These are phyloP conservation scores for Epizoanthus scotinus DNA, from an alignment of 92 coral and sea anemone genomes.

Conservation along the genomic window DNA sequence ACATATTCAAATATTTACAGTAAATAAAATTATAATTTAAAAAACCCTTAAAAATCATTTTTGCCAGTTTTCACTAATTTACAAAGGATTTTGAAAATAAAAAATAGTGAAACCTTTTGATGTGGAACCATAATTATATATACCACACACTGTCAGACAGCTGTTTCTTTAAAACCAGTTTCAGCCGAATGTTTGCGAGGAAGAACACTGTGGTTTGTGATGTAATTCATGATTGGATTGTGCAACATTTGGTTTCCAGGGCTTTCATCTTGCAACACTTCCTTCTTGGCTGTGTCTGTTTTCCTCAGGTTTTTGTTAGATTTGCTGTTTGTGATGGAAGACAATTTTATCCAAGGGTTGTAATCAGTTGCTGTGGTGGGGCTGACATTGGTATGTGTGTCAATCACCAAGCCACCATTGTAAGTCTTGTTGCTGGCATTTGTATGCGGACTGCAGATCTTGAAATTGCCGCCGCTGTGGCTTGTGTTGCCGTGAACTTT, in stretches of 20 bases:
- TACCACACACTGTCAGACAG: not conserved
- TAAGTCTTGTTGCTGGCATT: not conserved
- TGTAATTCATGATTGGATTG: not conserved
- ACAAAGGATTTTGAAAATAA: too few relatives aligned
- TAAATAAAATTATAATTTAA: too few relatives aligned
- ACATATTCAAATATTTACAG: too few relatives aligned
- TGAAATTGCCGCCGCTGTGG: not conserved
- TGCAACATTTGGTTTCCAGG: not conserved
- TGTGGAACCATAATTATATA: too few relatives aligned
- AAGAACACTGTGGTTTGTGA: not conserved
- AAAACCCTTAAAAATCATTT: too few relatives aligned
- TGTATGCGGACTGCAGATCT: not conserved
- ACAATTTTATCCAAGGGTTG: slow-evolving; percentile 31
- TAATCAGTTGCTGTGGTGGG: not conserved
- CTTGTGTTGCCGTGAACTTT: not conserved
- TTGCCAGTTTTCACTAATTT: too few relatives aligned
- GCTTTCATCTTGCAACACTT: not conserved
- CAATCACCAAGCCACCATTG: not conserved
- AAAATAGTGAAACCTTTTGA: too few relatives aligned
- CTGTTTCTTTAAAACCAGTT: slow-evolving; percentile 29
- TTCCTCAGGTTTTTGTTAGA: not conserved
- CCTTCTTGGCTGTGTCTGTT: not conserved
- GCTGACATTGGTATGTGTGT: not conserved
- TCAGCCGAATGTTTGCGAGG: not conserved
- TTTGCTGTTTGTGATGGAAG: not conserved